Evolutionary conservation across 2,797 vertebrate genomes (phyloP).

Genomic region (Esox masquinongy): DNA sequence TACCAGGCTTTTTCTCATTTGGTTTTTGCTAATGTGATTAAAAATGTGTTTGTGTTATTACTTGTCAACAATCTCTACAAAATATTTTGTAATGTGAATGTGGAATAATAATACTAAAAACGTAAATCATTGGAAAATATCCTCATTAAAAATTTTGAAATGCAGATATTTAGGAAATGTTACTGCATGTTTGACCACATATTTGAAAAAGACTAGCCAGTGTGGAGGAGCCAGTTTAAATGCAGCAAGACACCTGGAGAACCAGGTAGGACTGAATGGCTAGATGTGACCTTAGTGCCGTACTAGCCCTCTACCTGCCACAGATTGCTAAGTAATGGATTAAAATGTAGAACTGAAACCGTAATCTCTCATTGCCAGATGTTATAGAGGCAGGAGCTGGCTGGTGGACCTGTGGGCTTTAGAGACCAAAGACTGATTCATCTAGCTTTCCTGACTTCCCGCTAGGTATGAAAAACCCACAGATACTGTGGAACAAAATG

Average conservation of each 20-base stretch:
- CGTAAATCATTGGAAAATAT: too few relatives aligned
- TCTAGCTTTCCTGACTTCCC: not conserved
- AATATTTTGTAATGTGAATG: too few relatives aligned
- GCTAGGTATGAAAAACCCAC: not conserved
- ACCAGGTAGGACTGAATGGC: not conserved
- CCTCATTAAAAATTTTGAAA: not conserved
- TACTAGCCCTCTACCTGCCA: not conserved
- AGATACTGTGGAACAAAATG: not conserved
- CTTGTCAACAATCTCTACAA: too few relatives aligned
- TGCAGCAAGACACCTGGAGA: not conserved
- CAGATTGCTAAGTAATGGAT: not conserved
- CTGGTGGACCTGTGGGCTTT: not conserved
- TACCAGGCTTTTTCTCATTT: too few relatives aligned
- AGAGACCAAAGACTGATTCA: not conserved
- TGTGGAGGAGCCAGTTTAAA: not conserved
- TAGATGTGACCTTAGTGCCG: not conserved
- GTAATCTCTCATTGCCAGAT: not conserved
- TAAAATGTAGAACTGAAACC: not conserved
- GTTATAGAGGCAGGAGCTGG: not conserved
- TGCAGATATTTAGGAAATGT: not conserved
- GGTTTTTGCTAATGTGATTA: too few relatives aligned
- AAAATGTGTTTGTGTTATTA: too few relatives aligned
- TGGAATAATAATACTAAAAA: too few relatives aligned
- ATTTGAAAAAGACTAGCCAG: too few relatives aligned
- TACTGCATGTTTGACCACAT: too few relatives aligned